Evolutionary conservation across 1,140 invertebrate genomes (phyloP).

Genomic region (Brachionus asplanchnoidis): DNA sequence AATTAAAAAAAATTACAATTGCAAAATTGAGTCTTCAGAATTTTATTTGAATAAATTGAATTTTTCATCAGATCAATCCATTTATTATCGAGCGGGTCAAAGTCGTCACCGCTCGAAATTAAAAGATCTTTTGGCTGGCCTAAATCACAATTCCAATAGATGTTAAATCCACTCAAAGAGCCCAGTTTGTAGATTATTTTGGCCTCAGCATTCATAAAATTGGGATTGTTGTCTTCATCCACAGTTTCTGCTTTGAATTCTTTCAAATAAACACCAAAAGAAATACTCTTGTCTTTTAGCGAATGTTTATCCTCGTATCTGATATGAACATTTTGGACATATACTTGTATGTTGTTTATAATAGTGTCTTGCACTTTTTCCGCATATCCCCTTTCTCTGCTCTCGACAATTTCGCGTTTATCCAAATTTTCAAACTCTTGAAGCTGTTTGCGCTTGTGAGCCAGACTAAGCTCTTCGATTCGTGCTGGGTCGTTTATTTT

Average conservation of each 20-base stretch:
- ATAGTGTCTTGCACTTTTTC: constrained; percentile 38
- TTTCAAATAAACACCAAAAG: constrained; percentile 32
- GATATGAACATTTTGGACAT: constrained; percentile 33
- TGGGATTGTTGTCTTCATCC: constrained; percentile 17
- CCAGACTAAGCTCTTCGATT: constrained; percentile 1
- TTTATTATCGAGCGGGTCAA: neutral
- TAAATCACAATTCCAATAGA: constrained; percentile 40
- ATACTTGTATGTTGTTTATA: constrained; percentile 41
- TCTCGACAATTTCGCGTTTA: neutral
- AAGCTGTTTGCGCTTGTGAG: constrained; percentile 25
- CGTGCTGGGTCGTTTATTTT: constrained; percentile 26
- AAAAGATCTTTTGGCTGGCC: neutral
- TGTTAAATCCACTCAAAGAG: constrained; percentile 29
- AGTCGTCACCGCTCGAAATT: neutral
- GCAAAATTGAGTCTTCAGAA: neutral
- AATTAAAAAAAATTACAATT: neutral
- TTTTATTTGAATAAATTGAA: neutral
- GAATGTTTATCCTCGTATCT: constrained; percentile 40
- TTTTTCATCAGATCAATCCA: constrained; percentile 1
- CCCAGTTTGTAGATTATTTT: constrained; percentile 39
- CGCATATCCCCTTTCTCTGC: constrained; percentile 30
- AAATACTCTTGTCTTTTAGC: neutral
- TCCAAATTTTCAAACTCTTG: constrained; percentile 37
- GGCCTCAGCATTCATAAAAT: constrained; percentile 26
- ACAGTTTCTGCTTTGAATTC: constrained; percentile 39